A percentile compares a stretch with the other conserved stretches of the same genome.
Conservation (phyloP, 2,113 vertebrate genomes). For the Labeo rohita region DNA sequence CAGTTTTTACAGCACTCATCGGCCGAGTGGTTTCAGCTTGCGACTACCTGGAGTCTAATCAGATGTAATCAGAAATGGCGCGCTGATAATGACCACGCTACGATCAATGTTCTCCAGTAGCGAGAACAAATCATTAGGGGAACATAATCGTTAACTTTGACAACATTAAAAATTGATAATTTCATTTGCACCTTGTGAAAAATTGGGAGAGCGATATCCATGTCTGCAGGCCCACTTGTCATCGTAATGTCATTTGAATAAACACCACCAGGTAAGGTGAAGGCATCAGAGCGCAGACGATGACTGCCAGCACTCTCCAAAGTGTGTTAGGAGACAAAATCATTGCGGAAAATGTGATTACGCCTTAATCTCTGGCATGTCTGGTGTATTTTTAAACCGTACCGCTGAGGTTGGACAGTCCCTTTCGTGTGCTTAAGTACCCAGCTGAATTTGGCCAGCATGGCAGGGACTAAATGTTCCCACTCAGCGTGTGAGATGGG, state of each 20-base stretch:
- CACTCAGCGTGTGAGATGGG: background rate
- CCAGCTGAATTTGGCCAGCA: background rate
- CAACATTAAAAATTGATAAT: slow-evolving; percentile 36
- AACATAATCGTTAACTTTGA: slow-evolving; percentile 39
- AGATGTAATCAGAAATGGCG: slow-evolving; percentile 40
- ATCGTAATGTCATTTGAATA: slow-evolving; percentile 18
- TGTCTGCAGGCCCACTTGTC: background rate
- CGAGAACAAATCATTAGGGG: slow-evolving; percentile 32
- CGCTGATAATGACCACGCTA: slow-evolving; percentile 28
- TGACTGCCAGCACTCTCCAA: background rate
- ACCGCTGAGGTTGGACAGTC: background rate
- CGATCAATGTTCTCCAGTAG: slow-evolving; percentile 34
- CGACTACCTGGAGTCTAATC: slow-evolving; percentile 29
- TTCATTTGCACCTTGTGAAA: slow-evolving; percentile 22
- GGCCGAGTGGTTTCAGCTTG: slow-evolving; percentile 1
- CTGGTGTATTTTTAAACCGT: slow-evolving; percentile 13
- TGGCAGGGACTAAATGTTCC: slow-evolving; percentile 31
- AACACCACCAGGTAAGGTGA: slow-evolving; percentile 21
- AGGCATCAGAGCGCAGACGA: background rate
- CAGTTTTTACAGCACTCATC: slow-evolving; percentile 40
- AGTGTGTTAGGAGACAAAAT: slow-evolving; percentile 8
- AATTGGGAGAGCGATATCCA: slow-evolving; percentile 30
- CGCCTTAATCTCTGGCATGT: background rate
- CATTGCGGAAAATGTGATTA: slow-evolving; percentile 10
- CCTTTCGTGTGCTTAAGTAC: background rate